Conservation (phyloP, 2,113 vertebrate species). For the Indri indri region DNA sequence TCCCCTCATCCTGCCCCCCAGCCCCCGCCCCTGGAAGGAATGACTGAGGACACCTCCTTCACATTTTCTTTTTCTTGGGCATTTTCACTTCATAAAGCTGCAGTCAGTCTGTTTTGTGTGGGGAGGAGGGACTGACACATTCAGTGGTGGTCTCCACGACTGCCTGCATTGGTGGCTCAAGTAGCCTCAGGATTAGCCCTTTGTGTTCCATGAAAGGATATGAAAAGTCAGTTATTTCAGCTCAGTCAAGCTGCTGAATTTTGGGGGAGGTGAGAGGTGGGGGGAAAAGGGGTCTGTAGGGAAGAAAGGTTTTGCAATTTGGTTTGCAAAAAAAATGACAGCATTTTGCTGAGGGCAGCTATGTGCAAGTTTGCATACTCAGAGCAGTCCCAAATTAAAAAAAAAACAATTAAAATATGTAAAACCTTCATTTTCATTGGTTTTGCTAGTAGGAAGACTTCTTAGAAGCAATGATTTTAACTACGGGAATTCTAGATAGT, state of each 20-base stretch:
- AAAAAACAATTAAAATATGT: conserved; percentile 55
- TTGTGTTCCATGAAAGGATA: conserved; percentile 96
- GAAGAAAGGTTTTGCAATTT: conserved; percentile 91
- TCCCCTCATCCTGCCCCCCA: background rate
- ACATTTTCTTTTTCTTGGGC: conserved; percentile 90
- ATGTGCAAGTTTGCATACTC: conserved; percentile 78
- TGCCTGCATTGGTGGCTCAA: conserved; percentile 96
- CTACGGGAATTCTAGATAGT: background rate
- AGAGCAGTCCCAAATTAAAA: conserved; percentile 54
- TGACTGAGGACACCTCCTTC: conserved; percentile 92
- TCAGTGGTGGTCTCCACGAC: conserved; percentile 94
- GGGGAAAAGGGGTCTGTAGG: conserved; percentile 56
- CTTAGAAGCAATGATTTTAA: background rate
- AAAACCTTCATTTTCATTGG: background rate
- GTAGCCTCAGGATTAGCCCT: conserved; percentile 95
- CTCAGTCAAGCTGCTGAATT: conserved; percentile 95
- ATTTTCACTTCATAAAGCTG: conserved; percentile 99
- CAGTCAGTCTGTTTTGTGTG: conserved; percentile 96
- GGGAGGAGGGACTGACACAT: conserved; percentile 91
- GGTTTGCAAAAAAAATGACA: conserved; percentile 90
- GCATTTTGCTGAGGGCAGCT: conserved; percentile 85
- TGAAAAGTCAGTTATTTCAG: conserved; percentile 99
- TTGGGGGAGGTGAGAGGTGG: too few relatives aligned
- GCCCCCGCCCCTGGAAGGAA: conserved; percentile 80
- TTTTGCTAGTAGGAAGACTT: background rate